phyloP scores from a whole-genome alignment of 2,113 vertebrate species.

The Centropus bengalensis region DNA sequence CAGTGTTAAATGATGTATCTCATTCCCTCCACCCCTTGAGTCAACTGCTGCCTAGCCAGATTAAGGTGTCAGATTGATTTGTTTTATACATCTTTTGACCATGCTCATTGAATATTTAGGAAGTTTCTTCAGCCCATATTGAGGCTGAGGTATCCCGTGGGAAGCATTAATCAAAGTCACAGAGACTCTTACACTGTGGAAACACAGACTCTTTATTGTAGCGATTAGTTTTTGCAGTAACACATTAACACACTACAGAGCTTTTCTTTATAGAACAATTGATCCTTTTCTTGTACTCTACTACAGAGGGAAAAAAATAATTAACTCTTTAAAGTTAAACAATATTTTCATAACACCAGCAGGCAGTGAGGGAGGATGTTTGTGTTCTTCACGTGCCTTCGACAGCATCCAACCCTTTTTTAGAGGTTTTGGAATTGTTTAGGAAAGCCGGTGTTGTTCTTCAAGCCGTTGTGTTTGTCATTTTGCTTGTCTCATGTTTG shows the following conservation, averaged over 20 bases:
- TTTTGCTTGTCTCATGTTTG: conserved; percentile 82
- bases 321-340: conserved; percentile 84
- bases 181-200: conserved; percentile 81
- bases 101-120: conserved; percentile 90
- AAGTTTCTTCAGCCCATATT: conserved; percentile 89
- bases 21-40: conserved; percentile 86
- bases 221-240: conserved; percentile 87
- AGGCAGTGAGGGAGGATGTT: background rate
- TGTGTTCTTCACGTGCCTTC: conserved; percentile 32
- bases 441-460: conserved; percentile 54
- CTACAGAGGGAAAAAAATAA: conserved; percentile 71
- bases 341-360: conserved; percentile 65
- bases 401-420: conserved; percentile 31
- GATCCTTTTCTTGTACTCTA: conserved; percentile 78
- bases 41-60: conserved; percentile 92
- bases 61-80: conserved; percentile 96
- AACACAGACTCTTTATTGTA: conserved; percentile 87
- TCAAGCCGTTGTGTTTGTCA: conserved; percentile 69
- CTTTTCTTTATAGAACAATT: conserved; percentile 84
- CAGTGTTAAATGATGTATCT: conserved; percentile 90
- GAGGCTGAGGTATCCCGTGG: conserved; percentile 87
- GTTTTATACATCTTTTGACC: conserved; percentile 93
- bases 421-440: conserved; percentile 36
- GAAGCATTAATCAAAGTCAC: conserved; percentile 88
- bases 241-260: conserved; percentile 87